Base-by-base conservation (phyloP, 2,113 vertebrate species). In the Orientallactaga bullata region DNA sequence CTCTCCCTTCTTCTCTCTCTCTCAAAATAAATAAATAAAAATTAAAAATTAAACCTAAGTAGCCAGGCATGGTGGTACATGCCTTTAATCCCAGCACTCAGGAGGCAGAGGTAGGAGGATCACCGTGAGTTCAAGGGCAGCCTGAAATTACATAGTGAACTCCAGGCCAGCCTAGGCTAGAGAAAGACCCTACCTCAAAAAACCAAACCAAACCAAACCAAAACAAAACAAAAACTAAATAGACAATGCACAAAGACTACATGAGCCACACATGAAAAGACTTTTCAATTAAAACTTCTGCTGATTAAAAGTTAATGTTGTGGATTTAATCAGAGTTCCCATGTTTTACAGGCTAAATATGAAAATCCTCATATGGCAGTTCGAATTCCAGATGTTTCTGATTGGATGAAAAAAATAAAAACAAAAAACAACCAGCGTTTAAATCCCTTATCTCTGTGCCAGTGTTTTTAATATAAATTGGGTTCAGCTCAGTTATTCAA, bases 331-430 rank as follows among this genome's bases (percentile, higher is more conserved):
- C 94, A 80, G 84, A 65, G 66, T 84, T 88, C 42, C 72, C 81
- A 61, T 89, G 85, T 42, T 7, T 73, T 88, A 42, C 18, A 85
- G 73, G 61, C 82, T 55, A 84, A 81, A 87, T 77, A 78, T 23
- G 88, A 94, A 95, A 93, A 87, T 77, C 47, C 24, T 88, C 37
- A n/a, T 17, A 15, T 55, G 37, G 55, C 60, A 88, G 58, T 89
- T 78, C 90, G 85, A 82, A 85, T 78, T 92, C 63, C 91, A 95
- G 85, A 95, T 93, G 91, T 85, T 90, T 84, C 89, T 10, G 68
- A 85, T 90, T 85, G 35, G 35, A 90, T 37, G 30, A 72, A 74
- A 32, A 1, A 1, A 26, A 74, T 28, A 1, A 1, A 26, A 47
- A 66, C 6, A 7, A 4, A 12, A 47, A 83, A 32, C 61, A 30